These are phyloP conservation scores for Pseudanteris insignis DNA, from an alignment of 2,888 invertebrate genomes.

Conservation along the genomic window DNA sequence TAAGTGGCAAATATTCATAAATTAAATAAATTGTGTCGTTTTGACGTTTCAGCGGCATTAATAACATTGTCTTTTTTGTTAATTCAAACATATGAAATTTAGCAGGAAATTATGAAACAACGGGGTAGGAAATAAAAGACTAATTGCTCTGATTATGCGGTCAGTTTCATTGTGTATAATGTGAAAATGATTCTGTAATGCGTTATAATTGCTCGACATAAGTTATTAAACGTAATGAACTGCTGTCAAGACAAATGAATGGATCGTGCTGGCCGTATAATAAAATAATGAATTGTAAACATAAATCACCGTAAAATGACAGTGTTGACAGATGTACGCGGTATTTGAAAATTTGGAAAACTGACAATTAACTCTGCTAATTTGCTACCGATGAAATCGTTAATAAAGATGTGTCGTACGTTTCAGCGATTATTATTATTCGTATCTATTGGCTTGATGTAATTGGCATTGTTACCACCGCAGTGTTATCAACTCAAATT, in stretches of 20 bases:
- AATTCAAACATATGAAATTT: constrained; percentile 34
- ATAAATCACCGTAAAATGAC: constrained; percentile 28
- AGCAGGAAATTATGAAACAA: constrained; percentile 18
- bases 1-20: no score
- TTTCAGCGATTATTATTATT: no score
- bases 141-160: constrained; percentile 34
- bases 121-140: constrained; percentile 26
- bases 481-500: no score
- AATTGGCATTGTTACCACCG: no score
- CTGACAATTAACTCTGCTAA: no score
- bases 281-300: constrained; percentile 33
- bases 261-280: constrained; percentile 29
- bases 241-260: constrained; percentile 37
- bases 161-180: constrained; percentile 24
- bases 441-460: no score
- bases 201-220: constrained; percentile 30
- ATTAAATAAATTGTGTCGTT: no score
- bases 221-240: constrained; percentile 30
- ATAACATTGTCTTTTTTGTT: constrained; percentile 21
- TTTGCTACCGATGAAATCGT: no score
- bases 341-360: no score
- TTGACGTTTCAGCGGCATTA: no score
- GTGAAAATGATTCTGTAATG: constrained; percentile 28
- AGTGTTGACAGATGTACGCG: constrained; percentile 6
- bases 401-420: no score